Evolutionary conservation across 1,140 invertebrate species (phyloP), one percentile per base, ranked within the genome.

Genomic region (Pseudoatta argentina): DNA sequence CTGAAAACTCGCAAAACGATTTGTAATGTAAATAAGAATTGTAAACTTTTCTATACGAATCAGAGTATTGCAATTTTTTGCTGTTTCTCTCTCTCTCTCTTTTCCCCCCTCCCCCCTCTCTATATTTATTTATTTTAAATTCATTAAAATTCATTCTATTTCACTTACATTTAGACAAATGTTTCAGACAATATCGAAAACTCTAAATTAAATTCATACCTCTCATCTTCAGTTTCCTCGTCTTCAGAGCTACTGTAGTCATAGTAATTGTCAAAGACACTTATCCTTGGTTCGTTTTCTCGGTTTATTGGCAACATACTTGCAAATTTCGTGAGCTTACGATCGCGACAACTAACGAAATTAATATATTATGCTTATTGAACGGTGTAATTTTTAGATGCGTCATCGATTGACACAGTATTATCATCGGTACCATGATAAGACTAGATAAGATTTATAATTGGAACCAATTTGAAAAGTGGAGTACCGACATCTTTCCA

Each of bases 231-330:
- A 63, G n/a, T 89, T 48, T 88, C 72, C 10, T 73, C 34, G 27
- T 72, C 73, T 10, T 88, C 88, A 7, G 85, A 91, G 59, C 51
- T 66, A 12, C 48, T 79, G 8, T 77, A 64, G 6, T 89, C 79
- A 2, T 89, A 44, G 0, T 77, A 39, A 44, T 77, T 12, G 27
- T 39, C 76, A 21, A 83, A 61, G 8, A 73, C 2, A 61, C 79
- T 83, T 44, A 59, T 48, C 59, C 79, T 83, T 24, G 79, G 55
- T 51, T 57, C 67, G 10, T 82, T 53, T 82, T 61, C 67, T 24
- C 24, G 69, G 0, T 24, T 61, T 61, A 34, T 73, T 7, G 55
- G 1, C 4, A 57, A 30, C 69, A 83, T 83, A 51, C 16, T 48
- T 73, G 21, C 16, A 14, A 83, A 48, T 75, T n/a, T 48, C 2